A percentile compares a stretch with the other conserved stretches of the same genome.
Conservation (phyloP, 2,888 invertebrate genomes). For the Epirrita christyi region DNA sequence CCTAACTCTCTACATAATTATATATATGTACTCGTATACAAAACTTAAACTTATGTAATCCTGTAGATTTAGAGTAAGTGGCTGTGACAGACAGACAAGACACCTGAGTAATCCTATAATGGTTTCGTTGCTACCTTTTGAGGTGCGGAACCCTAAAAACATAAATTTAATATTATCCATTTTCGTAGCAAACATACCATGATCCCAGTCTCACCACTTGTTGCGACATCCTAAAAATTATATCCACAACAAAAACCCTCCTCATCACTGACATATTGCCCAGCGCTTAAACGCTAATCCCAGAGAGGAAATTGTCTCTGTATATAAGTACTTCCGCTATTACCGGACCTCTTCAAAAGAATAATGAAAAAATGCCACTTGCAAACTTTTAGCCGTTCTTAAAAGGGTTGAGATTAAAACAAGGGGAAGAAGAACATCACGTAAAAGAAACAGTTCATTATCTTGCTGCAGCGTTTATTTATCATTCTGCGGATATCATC, state of each 20-base stretch:
- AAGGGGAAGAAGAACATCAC: conserved; percentile 21
- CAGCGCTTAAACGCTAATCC: conserved; percentile 53
- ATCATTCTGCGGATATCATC: too few species aligned
- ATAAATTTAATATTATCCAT: too few species aligned
- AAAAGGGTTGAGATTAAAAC: conserved; percentile 24
- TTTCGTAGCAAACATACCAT: too few species aligned
- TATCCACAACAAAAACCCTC: conserved; percentile 20
- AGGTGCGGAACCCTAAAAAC: too few species aligned
- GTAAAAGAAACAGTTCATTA: conserved; percentile 1
- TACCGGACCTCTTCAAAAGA: conserved; percentile 44
- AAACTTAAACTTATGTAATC: too few species aligned
- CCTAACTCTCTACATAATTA: too few species aligned
- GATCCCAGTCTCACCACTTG: conserved; percentile 16
- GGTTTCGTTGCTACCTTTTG: too few species aligned
- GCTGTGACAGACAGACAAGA: too few species aligned
- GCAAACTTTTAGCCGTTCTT: conserved; percentile 28
- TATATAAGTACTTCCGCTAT: conserved; percentile 64
- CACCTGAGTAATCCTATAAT: too few species aligned
- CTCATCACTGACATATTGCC: conserved; percentile 35
- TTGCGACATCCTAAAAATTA: conserved; percentile 16
- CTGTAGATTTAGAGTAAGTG: too few species aligned
- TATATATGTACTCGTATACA: too few species aligned
- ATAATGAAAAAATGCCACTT: conserved; percentile 36
- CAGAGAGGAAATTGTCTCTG: conserved; percentile 69
- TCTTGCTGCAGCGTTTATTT: too few species aligned